Evolutionary conservation across 1,140 invertebrate species (phyloP).

Genomic region (Sesamia nonagrioides): DNA sequence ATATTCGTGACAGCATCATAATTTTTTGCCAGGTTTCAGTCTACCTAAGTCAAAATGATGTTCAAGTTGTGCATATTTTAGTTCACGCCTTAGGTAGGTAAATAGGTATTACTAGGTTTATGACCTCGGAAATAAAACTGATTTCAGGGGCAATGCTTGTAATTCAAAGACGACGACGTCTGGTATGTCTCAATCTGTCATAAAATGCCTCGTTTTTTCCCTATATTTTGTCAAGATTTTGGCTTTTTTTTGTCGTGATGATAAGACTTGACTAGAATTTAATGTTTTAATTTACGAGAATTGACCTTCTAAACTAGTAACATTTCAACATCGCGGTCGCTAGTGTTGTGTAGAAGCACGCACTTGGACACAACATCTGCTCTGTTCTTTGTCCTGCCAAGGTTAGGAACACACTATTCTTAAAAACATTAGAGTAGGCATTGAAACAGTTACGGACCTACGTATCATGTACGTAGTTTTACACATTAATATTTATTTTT

Average conservation of each 20-base stretch:
- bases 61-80: background rate
- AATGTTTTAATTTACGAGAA: too few species aligned
- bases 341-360: conserved; percentile 49
- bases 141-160: background rate
- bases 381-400: conserved; percentile 67
- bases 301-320: background rate
- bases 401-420: conserved; percentile 45
- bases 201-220: too few species aligned
- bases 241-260: too few species aligned
- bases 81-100: too few species aligned
- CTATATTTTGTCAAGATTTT: too few species aligned
- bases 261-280: too few species aligned
- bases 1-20: background rate
- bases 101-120: background rate
- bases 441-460: conserved; percentile 4
- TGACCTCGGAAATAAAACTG: too few species aligned
- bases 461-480: background rate
- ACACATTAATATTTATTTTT: conserved; percentile 1
- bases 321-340: conserved; percentile 14
- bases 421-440: background rate
- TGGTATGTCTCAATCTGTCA: too few species aligned
- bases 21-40: background rate
- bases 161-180: too few species aligned
- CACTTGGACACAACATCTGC: conserved; percentile 62
- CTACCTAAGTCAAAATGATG: background rate